phyloP scores from a whole-genome alignment of 2,888 invertebrate genomes.

The Strigamia transsilvanica region DNA sequence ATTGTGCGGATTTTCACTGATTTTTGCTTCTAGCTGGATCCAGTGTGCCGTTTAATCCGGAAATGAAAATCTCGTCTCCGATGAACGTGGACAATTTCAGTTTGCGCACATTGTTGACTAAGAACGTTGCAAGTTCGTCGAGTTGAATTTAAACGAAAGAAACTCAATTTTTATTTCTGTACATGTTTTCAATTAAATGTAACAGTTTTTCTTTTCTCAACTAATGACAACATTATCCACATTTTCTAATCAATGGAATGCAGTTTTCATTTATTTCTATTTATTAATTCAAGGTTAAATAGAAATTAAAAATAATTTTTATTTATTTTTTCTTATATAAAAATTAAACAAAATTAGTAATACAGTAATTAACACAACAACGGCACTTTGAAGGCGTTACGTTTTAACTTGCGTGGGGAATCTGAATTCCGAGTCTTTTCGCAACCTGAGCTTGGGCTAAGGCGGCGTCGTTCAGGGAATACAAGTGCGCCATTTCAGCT shows the following conservation, averaged over 20 bases:
- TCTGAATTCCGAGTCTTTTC: conserved; percentile 72
- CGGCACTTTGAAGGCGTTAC: neutral
- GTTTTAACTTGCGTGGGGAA: conserved; percentile 56
- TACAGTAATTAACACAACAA: conserved; percentile 2
- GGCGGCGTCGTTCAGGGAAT: conserved; percentile 88
- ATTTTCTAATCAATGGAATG: conserved; percentile 16
- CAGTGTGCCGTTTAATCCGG: neutral
- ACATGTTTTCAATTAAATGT: no score
- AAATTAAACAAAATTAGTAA: conserved; percentile 34
- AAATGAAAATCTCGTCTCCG: neutral
- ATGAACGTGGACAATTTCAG: neutral
- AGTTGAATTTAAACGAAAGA: no score
- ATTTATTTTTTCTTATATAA: neutral
- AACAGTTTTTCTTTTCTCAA: no score
- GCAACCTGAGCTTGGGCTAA: conserved; percentile 86
- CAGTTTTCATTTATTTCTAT: neutral
- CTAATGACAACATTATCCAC: neutral
- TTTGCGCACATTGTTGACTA: neutral
- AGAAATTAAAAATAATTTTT: neutral
- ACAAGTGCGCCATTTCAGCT: conserved; percentile 89
- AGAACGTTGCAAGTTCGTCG: neutral
- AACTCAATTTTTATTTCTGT: no score
- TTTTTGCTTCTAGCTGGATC: conserved; percentile 12
- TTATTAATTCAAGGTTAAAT: no score
- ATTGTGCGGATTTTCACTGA: no score